Base-by-base conservation (phyloP, 2,113 vertebrate genomes). In the Notothenia rossii region DNA sequence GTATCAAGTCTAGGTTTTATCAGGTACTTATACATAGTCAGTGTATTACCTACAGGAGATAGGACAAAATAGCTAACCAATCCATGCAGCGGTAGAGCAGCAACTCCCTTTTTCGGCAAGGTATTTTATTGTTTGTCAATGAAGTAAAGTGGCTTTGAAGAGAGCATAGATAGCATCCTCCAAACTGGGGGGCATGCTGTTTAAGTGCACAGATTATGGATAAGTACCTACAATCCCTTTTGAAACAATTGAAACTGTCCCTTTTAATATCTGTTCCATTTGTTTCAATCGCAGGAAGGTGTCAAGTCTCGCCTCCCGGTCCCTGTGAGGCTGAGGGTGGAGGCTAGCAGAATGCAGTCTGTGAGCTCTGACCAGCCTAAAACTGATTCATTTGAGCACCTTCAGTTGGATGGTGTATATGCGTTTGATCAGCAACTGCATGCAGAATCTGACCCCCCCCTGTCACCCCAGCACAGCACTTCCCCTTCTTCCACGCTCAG, bases 241-340 rank as follows among this genome's bases (percentile, higher is more conserved):
- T 40, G 36, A 40, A 40, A 40, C 36, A 25, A 25, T 25, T 25
- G 25, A 25, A 25, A 25, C 36, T 36, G 7, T 25, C 25, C 25
- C 36, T 75, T 77, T 72, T 48, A 74, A 69, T 25, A 14, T 78
- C 14, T 77, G 10, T 50, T 67, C 12, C 10, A 3, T 74, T 81
- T 76, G 62, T 73, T 2, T 4, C 15, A 13, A 62, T 22, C 93
- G 17, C 72, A 98, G 97, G 80, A 84, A 8, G 83, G 56, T 49
- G 91, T 87, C 81, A 98, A 87, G 84, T 99, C 97, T 6, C 95
- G 95, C 45, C 88, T 99, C 55, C 97, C 97, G 0, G 62, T 99
- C 82, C 95, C 87, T 7, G n/a, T 96, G 10, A 97, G 92, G 51
- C 64, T 86, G 10, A 88, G 82, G 54, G 86, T 68, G 10, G 80